phyloP scores from a whole-genome alignment of 1,140 invertebrate species.

The Cyclina sinensis region DNA sequence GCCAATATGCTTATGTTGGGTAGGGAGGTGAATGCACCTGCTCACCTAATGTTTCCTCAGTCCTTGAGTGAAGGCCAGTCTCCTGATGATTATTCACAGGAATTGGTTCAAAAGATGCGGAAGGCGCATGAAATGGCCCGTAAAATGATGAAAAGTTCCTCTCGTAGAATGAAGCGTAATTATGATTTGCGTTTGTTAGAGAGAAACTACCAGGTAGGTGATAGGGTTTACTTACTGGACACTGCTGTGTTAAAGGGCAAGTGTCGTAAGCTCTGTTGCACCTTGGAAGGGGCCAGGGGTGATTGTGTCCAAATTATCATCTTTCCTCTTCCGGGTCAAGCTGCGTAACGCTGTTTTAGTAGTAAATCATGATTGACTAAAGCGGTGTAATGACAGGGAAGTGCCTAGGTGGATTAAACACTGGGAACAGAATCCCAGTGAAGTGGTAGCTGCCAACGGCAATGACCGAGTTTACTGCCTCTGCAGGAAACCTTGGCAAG shows the following conservation, averaged over 20 bases:
- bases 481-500: no score
- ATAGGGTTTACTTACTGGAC: slow-evolving; percentile 17
- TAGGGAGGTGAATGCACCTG: slow-evolving; percentile 34
- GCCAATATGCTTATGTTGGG: slow-evolving; percentile 41
- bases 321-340: slow-evolving; percentile 13
- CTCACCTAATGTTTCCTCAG: slow-evolving; percentile 37
- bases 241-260: neutral
- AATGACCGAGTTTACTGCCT: no score
- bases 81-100: neutral
- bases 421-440: no score
- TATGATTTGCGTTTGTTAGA: neutral
- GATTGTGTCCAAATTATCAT: slow-evolving; percentile 6
- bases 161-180: slow-evolving; percentile 16
- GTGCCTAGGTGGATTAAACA: no score
- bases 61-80: no score
- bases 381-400: no score
- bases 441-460: no score
- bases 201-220: slow-evolving; percentile 13
- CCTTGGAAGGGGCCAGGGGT: slow-evolving; percentile 34
- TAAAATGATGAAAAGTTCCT: neutral
- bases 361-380: slow-evolving; percentile 1
- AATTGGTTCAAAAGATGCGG: neutral
- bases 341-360: slow-evolving; percentile 37
- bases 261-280: slow-evolving; percentile 38
- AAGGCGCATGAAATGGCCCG: neutral